phyloP scores from a whole-genome alignment of 2,888 invertebrate species.

The Hemicrepidius hirtus region DNA sequence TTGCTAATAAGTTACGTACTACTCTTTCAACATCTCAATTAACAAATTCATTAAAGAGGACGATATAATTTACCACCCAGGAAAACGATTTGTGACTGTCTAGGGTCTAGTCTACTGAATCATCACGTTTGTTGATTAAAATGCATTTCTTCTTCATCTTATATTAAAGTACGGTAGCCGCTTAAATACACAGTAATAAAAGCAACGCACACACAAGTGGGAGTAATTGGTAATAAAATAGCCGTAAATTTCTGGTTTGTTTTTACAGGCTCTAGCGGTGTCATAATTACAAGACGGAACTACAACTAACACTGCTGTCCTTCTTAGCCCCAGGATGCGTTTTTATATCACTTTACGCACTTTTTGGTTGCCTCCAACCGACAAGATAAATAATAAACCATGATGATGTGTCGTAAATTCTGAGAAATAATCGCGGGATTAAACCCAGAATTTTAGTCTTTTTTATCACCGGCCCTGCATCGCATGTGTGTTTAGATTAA shows the following conservation, averaged over 20 bases:
- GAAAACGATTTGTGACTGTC: constrained; percentile 20
- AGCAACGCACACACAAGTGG: constrained; percentile 46
- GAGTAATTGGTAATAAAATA: constrained; percentile 48
- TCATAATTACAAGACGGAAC: constrained; percentile 38
- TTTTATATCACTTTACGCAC: constrained; percentile 27
- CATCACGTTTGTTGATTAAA: constrained; percentile 8
- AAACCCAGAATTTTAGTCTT: neutral
- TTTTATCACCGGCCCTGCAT: neutral
- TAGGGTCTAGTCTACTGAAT: constrained; percentile 14
- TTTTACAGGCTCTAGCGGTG: constrained; percentile 41
- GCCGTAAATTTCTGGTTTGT: constrained; percentile 50
- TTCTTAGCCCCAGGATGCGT: constrained; percentile 23
- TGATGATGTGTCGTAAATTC: constrained; percentile 36
- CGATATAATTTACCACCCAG: constrained; percentile 31
- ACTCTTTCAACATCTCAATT: constrained; percentile 3
- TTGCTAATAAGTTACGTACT: too few relatives aligned
- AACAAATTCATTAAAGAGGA: neutral
- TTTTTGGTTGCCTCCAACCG: constrained; percentile 15
- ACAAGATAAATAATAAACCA: constrained; percentile 32
- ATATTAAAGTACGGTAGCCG: constrained; percentile 13
- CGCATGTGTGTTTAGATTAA: constrained; percentile 3
- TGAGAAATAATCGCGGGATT: constrained; percentile 26
- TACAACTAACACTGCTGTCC: constrained; percentile 9
- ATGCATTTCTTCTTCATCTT: constrained; percentile 1
- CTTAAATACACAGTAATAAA: constrained; percentile 36